Evolutionary conservation across 2,888 invertebrate genomes (phyloP).

Genomic region (Eupithecia pulchellata): DNA sequence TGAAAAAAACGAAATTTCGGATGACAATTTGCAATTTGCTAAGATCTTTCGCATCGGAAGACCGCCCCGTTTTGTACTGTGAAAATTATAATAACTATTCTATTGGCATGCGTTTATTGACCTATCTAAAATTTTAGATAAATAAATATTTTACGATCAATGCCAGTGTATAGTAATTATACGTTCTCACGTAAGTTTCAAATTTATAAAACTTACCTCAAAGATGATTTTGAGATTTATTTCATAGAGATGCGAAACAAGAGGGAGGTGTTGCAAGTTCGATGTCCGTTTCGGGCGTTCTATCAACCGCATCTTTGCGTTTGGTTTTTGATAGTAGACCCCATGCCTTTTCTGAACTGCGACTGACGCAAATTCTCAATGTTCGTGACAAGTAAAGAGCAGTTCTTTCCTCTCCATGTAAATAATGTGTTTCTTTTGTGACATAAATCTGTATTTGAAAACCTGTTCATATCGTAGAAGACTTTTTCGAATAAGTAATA

Average conservation of each 20-base stretch:
- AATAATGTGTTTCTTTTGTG: background rate
- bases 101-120: too few relatives aligned
- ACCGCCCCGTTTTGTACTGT: background rate
- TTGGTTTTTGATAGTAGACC: background rate
- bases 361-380: constrained; percentile 61
- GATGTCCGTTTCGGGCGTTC: background rate
- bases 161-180: too few relatives aligned
- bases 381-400: constrained; percentile 36
- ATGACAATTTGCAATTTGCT: background rate
- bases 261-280: background rate
- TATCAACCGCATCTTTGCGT: background rate
- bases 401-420: background rate
- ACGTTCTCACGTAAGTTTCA: too few relatives aligned
- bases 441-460: background rate
- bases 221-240: too few relatives aligned
- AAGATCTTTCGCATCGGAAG: background rate
- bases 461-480: background rate
- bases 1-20: background rate
- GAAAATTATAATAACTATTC: too few relatives aligned
- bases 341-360: constrained; percentile 41
- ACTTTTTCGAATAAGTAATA: too few relatives aligned
- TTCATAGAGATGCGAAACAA: too few relatives aligned
- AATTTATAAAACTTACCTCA: too few relatives aligned
- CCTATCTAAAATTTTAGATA: background rate
- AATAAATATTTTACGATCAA: too few relatives aligned